These are phyloP conservation scores for Anthoscopus minutus DNA, from an alignment of 2,113 vertebrate species.

Conservation along the genomic window DNA sequence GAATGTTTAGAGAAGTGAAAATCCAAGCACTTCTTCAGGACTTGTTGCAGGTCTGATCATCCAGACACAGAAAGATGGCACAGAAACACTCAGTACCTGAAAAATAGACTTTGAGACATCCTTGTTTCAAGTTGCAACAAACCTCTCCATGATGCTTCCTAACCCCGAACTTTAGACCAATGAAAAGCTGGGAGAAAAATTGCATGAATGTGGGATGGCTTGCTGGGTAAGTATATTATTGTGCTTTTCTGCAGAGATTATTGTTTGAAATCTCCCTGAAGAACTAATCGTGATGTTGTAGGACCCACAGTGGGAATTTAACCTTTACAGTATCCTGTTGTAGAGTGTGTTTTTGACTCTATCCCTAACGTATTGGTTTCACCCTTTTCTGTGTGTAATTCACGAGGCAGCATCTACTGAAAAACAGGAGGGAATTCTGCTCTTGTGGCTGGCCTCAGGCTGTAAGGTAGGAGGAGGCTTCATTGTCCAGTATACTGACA, in stretches of 20 bases:
- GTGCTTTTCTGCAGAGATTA: background rate
- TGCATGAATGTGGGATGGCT: background rate
- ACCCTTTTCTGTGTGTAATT: background rate
- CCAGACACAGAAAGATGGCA: background rate
- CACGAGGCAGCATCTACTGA: background rate
- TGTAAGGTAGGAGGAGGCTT: background rate
- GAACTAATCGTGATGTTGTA: background rate
- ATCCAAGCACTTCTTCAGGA: background rate
- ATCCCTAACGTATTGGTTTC: background rate
- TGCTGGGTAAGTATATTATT: background rate
- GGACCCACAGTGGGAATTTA: background rate
- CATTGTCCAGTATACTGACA: background rate
- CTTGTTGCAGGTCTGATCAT: background rate
- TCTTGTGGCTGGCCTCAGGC: background rate
- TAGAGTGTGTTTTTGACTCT: background rate
- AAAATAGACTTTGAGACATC: background rate
- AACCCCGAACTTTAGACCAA: background rate
- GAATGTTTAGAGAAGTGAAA: background rate
- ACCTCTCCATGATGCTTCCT: background rate
- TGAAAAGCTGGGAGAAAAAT: background rate
- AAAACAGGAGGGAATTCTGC: background rate
- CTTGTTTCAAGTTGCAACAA: background rate
- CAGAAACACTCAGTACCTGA: background rate
- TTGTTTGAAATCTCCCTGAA: background rate
- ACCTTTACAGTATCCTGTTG: background rate